Base-by-base conservation (phyloP, 2,888 invertebrate genomes). In the Chrysomela aeneicollis region DNA sequence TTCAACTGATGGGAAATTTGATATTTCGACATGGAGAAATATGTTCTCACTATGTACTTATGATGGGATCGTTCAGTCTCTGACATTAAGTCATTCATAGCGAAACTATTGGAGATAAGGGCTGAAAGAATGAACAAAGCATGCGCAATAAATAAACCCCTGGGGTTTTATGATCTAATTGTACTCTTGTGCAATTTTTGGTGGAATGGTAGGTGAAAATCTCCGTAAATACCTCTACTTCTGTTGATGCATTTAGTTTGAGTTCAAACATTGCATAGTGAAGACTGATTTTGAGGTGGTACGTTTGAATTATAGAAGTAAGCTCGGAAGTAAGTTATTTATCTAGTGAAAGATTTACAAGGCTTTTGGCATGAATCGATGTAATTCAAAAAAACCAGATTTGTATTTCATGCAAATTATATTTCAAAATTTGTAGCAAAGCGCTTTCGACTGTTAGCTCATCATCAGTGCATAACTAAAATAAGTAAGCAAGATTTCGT, bases 1-100 rank as follows among this genome's bases (percentile, higher is more conserved):
- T 61, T 65, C 61, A 61, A 51, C n/a, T n/a, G n/a, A 60, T 54
- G 21, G 1, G 58, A 53, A 65, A 65, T 63, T 65, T 59, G 47
- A 60, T 61, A 57, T 64, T 57, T 60, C 55, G 49, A n/a, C n/a
- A n/a, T n/a, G n/a, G n/a, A 51, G 19, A 17, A 57, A 53, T 17
- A n/a, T 42, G 42, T 3, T 42, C 6, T 42, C 15, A 15, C 42
- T 2, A 42, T 42, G 26, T 6, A n/a, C 6, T 26, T 3, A 26
- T 26, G 26, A 6, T 26, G 26, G n/a, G n/a, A n/a, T n/a, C n/a
- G n/a, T n/a, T n/a, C n/a, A n/a, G n/a, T n/a, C n/a, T n/a, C n/a
- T n/a, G n/a, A n/a, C n/a, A n/a, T n/a, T n/a, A n/a, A n/a, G n/a
- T n/a, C n/a, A n/a, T n/a, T 42, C 1, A 22, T 37, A 15, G 35